Evolutionary conservation across 2,113 vertebrate species (phyloP).

Genomic region (Anser cygnoides): DNA sequence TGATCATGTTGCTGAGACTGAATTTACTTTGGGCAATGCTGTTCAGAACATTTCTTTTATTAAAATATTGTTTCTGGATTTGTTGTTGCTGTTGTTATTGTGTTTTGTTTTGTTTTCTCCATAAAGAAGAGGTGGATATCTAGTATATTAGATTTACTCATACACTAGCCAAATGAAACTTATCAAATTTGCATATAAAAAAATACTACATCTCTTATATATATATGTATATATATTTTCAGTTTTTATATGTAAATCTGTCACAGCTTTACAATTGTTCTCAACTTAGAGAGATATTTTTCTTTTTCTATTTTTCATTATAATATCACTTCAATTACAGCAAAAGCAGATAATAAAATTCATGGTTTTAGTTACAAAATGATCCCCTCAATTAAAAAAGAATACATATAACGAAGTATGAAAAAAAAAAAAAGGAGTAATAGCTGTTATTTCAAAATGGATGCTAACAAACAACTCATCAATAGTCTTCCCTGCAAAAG

Average conservation of each 20-base stretch:
- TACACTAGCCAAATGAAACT: background rate
- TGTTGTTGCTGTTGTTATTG: background rate
- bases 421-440: too few species aligned
- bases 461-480: too few species aligned
- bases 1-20: background rate
- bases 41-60: background rate
- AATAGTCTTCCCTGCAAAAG: too few species aligned
- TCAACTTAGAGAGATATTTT: background rate
- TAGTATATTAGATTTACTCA: background rate
- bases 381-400: background rate
- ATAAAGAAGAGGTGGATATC: background rate
- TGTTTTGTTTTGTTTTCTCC: background rate
- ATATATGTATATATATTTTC: background rate
- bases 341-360: background rate
- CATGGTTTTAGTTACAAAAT: background rate
- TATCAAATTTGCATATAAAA: background rate
- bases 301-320: background rate
- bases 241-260: background rate
- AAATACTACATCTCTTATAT: background rate
- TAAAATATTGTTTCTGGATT: background rate
- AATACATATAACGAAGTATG: background rate
- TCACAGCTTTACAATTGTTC: background rate
- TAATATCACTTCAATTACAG: background rate
- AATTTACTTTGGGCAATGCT: background rate
- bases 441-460: too few species aligned